Conservation (phyloP, 2,113 vertebrate species). For the Phyllopteryx taeniolatus region DNA sequence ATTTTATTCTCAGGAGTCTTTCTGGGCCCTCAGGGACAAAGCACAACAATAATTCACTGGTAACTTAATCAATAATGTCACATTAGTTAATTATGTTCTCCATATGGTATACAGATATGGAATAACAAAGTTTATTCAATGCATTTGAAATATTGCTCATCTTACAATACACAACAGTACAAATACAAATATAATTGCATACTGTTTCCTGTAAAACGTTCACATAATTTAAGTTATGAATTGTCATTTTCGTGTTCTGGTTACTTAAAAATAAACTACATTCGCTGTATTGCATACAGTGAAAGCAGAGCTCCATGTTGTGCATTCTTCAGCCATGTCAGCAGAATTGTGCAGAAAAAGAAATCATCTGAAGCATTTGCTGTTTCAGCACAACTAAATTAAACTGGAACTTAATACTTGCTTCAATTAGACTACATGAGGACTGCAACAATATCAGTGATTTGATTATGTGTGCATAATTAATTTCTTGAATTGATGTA, state of each 20-base stretch:
- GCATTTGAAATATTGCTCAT: background rate
- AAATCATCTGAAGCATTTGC: conserved; percentile 24
- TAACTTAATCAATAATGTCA: background rate
- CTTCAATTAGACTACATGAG: conserved; percentile 15
- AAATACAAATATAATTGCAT: background rate
- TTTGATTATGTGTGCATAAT: background rate
- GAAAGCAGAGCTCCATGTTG: conserved; percentile 26
- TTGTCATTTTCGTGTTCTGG: background rate
- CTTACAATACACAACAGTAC: background rate
- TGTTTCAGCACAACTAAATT: conserved; percentile 9
- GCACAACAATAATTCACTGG: background rate
- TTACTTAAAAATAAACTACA: background rate
- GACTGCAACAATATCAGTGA: conserved; percentile 12
- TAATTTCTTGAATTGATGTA: background rate
- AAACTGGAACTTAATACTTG: conserved; percentile 21
- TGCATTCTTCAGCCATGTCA: conserved; percentile 14
- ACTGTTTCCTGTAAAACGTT: background rate
- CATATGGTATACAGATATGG: too few relatives aligned
- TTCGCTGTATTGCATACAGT: background rate
- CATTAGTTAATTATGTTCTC: background rate
- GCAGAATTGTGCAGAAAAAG: conserved; percentile 15
- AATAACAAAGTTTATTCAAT: background rate
- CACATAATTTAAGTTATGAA: background rate
- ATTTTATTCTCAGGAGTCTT: background rate
- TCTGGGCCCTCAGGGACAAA: background rate